Evolutionary conservation across 2,797 vertebrate species (phyloP).

Genomic region (Alexandromys oeconomus): DNA sequence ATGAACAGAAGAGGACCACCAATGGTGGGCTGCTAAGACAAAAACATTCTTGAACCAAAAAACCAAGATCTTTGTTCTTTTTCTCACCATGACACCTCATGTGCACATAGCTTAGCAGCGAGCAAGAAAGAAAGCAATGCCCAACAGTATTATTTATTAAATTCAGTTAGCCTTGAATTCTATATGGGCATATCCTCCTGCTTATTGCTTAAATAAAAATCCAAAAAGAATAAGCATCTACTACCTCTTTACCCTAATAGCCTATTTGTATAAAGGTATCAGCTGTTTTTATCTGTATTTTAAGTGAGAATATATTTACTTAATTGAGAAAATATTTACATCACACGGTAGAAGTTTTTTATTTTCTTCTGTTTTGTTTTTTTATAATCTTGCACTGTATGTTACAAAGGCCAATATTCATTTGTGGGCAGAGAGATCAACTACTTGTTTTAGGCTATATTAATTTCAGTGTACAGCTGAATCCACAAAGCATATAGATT

Average conservation of each 20-base stretch:
- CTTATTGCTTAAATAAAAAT: slow-evolving; percentile 54
- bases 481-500: background rate
- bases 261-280: background rate
- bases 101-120: background rate
- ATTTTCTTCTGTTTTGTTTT: background rate
- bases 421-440: slow-evolving; percentile 13
- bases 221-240: background rate
- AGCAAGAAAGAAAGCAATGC: background rate
- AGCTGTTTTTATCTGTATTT: background rate
- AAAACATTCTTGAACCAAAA: background rate
- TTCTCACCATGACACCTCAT: background rate
- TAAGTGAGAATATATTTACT: background rate
- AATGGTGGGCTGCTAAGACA: background rate
- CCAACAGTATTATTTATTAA: background rate
- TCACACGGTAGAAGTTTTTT: background rate
- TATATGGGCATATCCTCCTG: background rate
- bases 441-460: slow-evolving; percentile 37
- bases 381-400: background rate
- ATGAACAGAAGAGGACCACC: background rate
- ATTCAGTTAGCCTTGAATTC: slow-evolving; percentile 34
- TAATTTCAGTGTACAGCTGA: slow-evolving; percentile 19
- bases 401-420: slow-evolving; percentile 33
- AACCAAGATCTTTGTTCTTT: background rate
- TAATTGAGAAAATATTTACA: background rate
- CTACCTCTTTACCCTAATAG: background rate